Evolutionary conservation across 1,140 invertebrate species (phyloP), one percentile per base, ranked within the genome.

Genomic region (Neuroterus valhalla): DNA sequence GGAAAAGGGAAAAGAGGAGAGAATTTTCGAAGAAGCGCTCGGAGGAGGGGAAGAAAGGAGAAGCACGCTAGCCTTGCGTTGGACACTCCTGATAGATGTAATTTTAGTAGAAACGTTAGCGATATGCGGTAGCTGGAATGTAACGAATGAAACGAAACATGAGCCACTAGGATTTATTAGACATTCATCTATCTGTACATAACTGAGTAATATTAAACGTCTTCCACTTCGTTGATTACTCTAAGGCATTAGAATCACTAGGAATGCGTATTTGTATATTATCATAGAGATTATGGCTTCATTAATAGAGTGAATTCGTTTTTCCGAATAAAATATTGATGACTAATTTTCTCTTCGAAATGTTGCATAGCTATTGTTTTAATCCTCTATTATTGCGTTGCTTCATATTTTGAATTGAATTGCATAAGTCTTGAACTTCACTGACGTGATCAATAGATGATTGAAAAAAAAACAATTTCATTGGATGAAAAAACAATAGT

Each of bases 181-280:
- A 11, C 21, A 21, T 52, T n/a, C n/a, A 4, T 31, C 31, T 31
- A 31, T 31, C 15, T 62, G 55, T 62, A 62, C 26, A 62, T 62
- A 62, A 62, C 23, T 62, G 55, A 62, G 31, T 62, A 62, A 62
- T 62, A 38, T 38, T 50, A 50, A 50, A 50, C 55, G 55, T 62
- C 55, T 62, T 62, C 55, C 55, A 62, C 55, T 62, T 62, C 55
- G 55, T 62, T 62, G n/a, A n/a, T 62, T 62, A 14, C 31, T 62
- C 26, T 23, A 62, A 62, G 55, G 23, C 55, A 62, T n/a, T 62
- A 31, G n/a, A 31, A 26, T 62, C 55, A 62, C 55, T n/a, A 15
- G 31, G 4, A 62, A 23, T 31, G 55, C 26, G 11, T 12, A 62
- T 31, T n/a, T 23, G 14, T 38, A 8, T 10, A 38, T 38, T 5